Evolutionary conservation across 2,888 invertebrate species (phyloP).

Genomic region (Nemapogon koenigi): DNA sequence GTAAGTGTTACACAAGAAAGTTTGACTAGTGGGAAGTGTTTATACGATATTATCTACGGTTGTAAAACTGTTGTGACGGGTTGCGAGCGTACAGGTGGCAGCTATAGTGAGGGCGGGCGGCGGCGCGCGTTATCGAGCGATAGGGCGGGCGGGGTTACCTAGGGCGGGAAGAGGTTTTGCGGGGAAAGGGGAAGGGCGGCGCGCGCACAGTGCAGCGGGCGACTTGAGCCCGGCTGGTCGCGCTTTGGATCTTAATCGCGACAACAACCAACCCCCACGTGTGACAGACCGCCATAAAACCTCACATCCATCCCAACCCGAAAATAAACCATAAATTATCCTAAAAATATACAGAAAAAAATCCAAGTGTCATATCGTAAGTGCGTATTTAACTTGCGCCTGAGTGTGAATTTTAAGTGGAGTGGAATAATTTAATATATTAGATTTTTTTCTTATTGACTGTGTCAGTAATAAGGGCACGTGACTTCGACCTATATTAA

Average conservation of each 20-base stretch:
- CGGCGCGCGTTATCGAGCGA: constrained; percentile 37
- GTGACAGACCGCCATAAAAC: no score
- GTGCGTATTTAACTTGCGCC: no score
- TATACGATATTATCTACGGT: constrained; percentile 11
- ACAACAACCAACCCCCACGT: no score
- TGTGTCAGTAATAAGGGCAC: constrained; percentile 16
- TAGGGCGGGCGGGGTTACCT: constrained; percentile 32
- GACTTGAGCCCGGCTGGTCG: constrained; percentile 37
- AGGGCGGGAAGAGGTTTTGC: constrained; percentile 11
- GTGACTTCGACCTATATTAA: constrained; percentile 17
- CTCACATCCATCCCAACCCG: no score
- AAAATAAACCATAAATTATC: no score
- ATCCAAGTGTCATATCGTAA: no score
- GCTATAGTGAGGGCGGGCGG: constrained; percentile 29
- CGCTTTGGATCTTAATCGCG: constrained; percentile 20
- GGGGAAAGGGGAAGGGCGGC: constrained; percentile 28
- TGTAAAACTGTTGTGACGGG: constrained; percentile 37
- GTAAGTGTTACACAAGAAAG: no score
- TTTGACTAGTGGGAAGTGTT: constrained; percentile 20
- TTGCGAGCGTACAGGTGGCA: constrained; percentile 51
- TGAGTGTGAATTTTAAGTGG: no score
- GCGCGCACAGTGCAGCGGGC: constrained; percentile 41
- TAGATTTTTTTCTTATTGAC: constrained; percentile 1
- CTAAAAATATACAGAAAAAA: no score
- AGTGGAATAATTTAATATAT: no score